Conservation (phyloP, 2,113 vertebrate genomes). For the Sceloporus tristichus region DNA sequence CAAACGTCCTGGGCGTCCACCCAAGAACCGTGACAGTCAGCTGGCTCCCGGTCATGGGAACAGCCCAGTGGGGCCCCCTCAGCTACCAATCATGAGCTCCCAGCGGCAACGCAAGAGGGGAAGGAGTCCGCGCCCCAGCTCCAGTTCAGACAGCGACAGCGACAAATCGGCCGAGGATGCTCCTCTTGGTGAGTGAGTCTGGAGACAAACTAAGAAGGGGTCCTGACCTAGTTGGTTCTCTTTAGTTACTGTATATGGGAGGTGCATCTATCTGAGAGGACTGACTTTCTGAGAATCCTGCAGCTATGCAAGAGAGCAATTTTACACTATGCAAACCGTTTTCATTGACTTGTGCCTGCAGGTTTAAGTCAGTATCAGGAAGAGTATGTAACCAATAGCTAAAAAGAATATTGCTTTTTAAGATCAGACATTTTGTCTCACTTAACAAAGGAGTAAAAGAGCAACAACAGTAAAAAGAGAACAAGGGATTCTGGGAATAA, state of each 20-base stretch:
- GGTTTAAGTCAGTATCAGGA: neutral
- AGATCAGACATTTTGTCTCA: neutral
- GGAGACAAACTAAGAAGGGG: too few relatives aligned
- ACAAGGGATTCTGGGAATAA: neutral
- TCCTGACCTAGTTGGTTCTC: neutral
- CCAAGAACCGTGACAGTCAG: slow-evolving; percentile 94
- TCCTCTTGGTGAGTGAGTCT: slow-evolving; percentile 80
- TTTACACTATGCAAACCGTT: neutral
- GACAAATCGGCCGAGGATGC: slow-evolving; percentile 84
- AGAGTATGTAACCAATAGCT: neutral
- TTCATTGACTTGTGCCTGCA: too few relatives aligned
- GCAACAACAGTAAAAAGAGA: too few relatives aligned
- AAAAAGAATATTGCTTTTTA: too few relatives aligned
- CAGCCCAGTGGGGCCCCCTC: slow-evolving; percentile 92
- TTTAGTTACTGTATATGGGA: neutral
- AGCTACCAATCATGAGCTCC: slow-evolving; percentile 88
- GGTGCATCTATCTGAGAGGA: neutral
- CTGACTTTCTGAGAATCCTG: neutral
- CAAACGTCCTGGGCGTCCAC: slow-evolving; percentile 94
- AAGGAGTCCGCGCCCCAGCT: slow-evolving; percentile 91
- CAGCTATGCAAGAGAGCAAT: neutral
- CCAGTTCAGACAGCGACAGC: slow-evolving; percentile 95
- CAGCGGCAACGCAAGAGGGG: slow-evolving; percentile 90
- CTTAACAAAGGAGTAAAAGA: neutral
- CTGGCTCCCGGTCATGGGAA: slow-evolving; percentile 83